These are phyloP conservation scores for Chascanopsetta lugubris DNA, from an alignment of 2,113 vertebrate species.

Conservation along the genomic window DNA sequence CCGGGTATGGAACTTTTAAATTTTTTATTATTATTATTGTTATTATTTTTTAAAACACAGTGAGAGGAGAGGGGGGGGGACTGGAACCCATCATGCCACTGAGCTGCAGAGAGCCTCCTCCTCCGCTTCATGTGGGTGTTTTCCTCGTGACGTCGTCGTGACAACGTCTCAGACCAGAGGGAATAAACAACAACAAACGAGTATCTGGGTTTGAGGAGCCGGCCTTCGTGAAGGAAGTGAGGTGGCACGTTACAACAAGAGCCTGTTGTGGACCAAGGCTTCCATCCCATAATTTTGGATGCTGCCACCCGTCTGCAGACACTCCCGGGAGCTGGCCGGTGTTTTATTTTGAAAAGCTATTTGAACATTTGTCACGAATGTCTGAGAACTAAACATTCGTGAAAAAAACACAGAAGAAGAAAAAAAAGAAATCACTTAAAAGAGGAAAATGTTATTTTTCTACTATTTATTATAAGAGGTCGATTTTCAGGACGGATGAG, in stretches of 20 bases:
- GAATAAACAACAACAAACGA: conserved; percentile 16
- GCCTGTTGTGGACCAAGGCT: conserved; percentile 4
- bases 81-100: not conserved
- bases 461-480: conserved; percentile 98
- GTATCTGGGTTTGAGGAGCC: no score
- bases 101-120: not conserved
- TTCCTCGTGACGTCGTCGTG: conserved; percentile 4
- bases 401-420: conserved; percentile 70
- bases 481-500: conserved; percentile 67
- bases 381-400: conserved; percentile 76
- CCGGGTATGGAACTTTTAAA: conserved; percentile 14
- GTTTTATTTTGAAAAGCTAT: conserved; percentile 14
- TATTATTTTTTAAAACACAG: conserved; percentile 12
- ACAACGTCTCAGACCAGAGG: conserved; percentile 24
- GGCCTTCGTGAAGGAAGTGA: no score
- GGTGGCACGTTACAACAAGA: no score
- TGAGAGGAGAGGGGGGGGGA: conserved; percentile 13
- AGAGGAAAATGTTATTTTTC: conserved; percentile 97
- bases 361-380: conserved; percentile 50
- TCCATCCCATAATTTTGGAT: conserved; percentile 1
- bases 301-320: conserved; percentile 5
- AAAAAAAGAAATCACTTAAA: conserved; percentile 72
- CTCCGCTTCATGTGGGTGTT: conserved; percentile 8
- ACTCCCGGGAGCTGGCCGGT: conserved; percentile 20
- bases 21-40: conserved; percentile 1